Conservation (phyloP, 2,888 invertebrate species). For the Nymphalis urticae region DNA sequence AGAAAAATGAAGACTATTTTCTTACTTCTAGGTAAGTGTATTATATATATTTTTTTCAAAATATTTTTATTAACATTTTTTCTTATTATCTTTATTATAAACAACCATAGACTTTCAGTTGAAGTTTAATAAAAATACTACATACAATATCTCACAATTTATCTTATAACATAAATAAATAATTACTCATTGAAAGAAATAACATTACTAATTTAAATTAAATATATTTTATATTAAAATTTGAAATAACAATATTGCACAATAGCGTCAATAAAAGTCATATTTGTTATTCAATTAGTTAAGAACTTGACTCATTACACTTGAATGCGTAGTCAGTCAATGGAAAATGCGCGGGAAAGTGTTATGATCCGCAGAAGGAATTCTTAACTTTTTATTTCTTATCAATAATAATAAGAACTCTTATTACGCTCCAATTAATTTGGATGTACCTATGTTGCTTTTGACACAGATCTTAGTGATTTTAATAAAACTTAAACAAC, state of each 20-base stretch:
- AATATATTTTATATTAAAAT: neutral
- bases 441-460: too few species aligned
- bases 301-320: conserved; percentile 31
- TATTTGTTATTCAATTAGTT: conserved; percentile 33
- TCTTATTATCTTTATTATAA: neutral
- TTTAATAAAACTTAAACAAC: too few species aligned
- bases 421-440: too few species aligned
- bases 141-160: too few species aligned
- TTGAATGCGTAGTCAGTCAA: conserved; percentile 39
- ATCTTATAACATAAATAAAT: too few species aligned
- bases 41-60: neutral
- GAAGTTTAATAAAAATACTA: too few species aligned
- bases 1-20: conserved; percentile 62
- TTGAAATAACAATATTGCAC: neutral
- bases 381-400: conserved; percentile 15
- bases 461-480: too few species aligned
- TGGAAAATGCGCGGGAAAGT: conserved; percentile 45
- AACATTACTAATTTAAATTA: too few species aligned
- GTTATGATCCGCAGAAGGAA: conserved; percentile 27
- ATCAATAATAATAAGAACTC: neutral
- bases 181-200: too few species aligned
- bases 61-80: conserved; percentile 23
- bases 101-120: too few species aligned
- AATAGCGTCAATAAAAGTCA: neutral
- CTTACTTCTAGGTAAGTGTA: conserved; percentile 67